A percentile compares a stretch with the other conserved stretches of the same genome.
Conservation (phyloP, 2,113 vertebrate species). For the Athene cunicularia region DNA sequence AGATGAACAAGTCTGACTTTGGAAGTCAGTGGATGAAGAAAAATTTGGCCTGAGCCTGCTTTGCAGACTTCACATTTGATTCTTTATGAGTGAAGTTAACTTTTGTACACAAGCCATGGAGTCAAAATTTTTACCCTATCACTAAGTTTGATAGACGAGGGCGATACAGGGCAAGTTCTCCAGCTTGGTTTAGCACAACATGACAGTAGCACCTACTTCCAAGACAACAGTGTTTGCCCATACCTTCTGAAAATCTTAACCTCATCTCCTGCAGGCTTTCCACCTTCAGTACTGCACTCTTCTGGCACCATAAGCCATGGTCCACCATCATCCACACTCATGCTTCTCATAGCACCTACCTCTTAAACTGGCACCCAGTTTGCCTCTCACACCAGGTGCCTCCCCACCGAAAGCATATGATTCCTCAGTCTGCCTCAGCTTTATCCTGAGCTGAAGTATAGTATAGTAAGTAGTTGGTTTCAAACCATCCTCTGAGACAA, state of each 20-base stretch:
- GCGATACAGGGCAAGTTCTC: background rate
- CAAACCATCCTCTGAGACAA: background rate
- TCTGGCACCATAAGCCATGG: background rate
- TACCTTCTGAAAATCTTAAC: background rate
- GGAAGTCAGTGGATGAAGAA: background rate
- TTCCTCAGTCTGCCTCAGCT: background rate
- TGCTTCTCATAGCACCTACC: background rate
- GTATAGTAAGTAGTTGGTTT: background rate
- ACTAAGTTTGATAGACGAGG: background rate
- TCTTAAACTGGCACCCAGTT: background rate
- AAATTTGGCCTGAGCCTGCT: background rate
- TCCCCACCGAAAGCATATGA: background rate
- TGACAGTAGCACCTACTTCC: background rate
- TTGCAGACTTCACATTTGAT: background rate
- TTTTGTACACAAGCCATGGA: background rate
- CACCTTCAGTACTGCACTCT: background rate
- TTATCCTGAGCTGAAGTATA: background rate
- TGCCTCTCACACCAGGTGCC: too few species aligned
- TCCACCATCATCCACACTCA: accelerated
- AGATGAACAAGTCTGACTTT: background rate
- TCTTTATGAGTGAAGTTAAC: background rate
- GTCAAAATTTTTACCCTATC: background rate
- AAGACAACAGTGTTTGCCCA: background rate
- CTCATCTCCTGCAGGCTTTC: background rate
- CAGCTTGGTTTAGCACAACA: background rate